phyloP scores from a whole-genome alignment of 2,113 vertebrate genomes.

The Sapajus apella region DNA sequence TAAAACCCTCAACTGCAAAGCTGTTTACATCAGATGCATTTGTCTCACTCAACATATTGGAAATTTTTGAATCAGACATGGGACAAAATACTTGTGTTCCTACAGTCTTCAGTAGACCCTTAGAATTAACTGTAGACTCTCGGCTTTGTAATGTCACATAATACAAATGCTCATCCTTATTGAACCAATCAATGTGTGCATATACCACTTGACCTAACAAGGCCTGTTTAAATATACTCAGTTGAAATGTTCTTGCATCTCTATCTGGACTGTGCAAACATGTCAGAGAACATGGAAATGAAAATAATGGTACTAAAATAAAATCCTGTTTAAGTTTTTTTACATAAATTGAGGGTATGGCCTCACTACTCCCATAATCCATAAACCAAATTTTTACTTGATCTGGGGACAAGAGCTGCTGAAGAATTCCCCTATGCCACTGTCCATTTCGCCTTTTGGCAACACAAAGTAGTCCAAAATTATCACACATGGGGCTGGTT shows the following conservation, averaged over 20 bases:
- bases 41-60: not conserved
- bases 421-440: constrained; percentile 93
- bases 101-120: constrained; percentile 31
- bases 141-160: constrained; percentile 83
- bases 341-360: constrained; percentile 85
- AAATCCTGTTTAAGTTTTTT: constrained; percentile 88
- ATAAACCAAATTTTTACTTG: constrained; percentile 90
- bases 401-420: constrained; percentile 86
- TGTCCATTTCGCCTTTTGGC: constrained; percentile 89
- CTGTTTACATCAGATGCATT: not conserved
- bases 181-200: constrained; percentile 82
- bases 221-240: constrained; percentile 84
- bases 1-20: not conserved
- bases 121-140: constrained; percentile 26
- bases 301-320: constrained; percentile 86
- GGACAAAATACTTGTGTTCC: not conserved
- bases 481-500: constrained; percentile 77
- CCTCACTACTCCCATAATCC: constrained; percentile 92
- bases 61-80: not conserved
- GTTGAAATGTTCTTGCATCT: constrained; percentile 81
- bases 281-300: constrained; percentile 90
- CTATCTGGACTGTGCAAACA: constrained; percentile 80
- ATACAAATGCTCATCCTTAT: constrained; percentile 83
- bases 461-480: constrained; percentile 90
- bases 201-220: constrained; percentile 86